Conservation (phyloP, 2,113 vertebrate species). For the Mastomys natalensis region DNA sequence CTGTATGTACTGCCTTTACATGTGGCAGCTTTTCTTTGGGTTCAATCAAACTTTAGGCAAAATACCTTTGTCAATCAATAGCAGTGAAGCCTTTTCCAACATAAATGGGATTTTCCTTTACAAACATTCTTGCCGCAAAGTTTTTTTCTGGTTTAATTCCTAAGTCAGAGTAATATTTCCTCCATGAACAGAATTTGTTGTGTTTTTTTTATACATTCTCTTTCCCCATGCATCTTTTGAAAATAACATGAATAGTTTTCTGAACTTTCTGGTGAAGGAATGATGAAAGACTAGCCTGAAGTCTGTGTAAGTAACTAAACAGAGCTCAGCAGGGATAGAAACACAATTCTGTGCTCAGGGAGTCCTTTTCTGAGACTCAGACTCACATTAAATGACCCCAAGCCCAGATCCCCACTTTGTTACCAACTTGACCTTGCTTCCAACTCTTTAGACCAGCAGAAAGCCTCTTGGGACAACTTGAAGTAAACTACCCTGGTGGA, state of each 20-base stretch:
- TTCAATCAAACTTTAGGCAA: conserved; percentile 34
- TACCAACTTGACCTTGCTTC: not conserved
- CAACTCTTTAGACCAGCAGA: not conserved
- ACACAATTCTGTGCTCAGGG: not conserved
- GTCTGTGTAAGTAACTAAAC: conserved; percentile 21
- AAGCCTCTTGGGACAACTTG: not conserved
- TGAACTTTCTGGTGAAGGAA: not conserved
- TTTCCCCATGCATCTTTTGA: not conserved
- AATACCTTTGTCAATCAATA: conserved; percentile 52
- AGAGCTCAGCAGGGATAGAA: not conserved
- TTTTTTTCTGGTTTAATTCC: conserved; percentile 59
- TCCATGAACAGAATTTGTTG: not conserved
- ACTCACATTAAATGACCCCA: not conserved
- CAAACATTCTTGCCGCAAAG: conserved; percentile 7
- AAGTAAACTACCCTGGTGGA: not conserved
- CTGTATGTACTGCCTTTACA: not conserved
- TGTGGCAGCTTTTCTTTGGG: conserved; percentile 27
- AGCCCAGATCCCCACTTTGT: not conserved
- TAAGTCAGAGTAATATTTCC: conserved; percentile 16
- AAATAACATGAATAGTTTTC: not conserved
- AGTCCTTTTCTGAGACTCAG: conserved; percentile 26
- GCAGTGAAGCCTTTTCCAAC: conserved; percentile 38
- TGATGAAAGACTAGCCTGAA: not conserved
- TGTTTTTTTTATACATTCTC: not conserved
- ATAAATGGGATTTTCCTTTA: conserved; percentile 38